These are phyloP conservation scores for Heliconius himera DNA, from an alignment of 1,140 invertebrate species.

Conservation along the genomic window DNA sequence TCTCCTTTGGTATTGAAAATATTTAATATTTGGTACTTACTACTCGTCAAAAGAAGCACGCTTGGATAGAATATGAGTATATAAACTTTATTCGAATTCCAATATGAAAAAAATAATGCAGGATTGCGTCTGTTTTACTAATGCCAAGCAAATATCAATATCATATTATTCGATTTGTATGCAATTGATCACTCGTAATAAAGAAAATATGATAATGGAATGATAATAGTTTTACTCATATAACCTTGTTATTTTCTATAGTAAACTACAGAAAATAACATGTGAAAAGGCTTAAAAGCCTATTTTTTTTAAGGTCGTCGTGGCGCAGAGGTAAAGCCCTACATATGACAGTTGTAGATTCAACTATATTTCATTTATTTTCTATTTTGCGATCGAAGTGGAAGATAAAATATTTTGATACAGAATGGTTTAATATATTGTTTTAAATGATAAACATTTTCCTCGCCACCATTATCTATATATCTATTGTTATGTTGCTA, in stretches of 20 bases:
- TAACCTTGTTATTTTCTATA: not conserved
- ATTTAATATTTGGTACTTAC: not conserved
- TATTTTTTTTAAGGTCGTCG: too few species aligned
- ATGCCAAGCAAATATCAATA: not conserved
- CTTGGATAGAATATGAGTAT: not conserved
- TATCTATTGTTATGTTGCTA: too few species aligned
- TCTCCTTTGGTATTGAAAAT: not conserved
- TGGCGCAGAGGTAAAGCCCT: too few species aligned
- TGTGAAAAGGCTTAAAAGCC: too few species aligned
- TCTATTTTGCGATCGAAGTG: too few species aligned
- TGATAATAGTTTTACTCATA: not conserved
- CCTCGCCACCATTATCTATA: too few species aligned
- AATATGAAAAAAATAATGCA: not conserved
- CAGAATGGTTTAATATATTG: too few species aligned
- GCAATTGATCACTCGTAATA: not conserved
- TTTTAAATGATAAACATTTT: too few species aligned
- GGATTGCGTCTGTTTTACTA: not conserved
- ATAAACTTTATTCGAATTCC: not conserved
- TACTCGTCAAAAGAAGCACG: not conserved
- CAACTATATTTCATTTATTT: too few species aligned
- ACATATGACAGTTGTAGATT: too few species aligned
- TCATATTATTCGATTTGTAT: not conserved
- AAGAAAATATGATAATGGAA: not conserved
- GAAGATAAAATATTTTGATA: too few species aligned
- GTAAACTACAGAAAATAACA: too few species aligned